Evolutionary conservation across 2,888 invertebrate species (phyloP).

Genomic region (Drosophila borborema): DNA sequence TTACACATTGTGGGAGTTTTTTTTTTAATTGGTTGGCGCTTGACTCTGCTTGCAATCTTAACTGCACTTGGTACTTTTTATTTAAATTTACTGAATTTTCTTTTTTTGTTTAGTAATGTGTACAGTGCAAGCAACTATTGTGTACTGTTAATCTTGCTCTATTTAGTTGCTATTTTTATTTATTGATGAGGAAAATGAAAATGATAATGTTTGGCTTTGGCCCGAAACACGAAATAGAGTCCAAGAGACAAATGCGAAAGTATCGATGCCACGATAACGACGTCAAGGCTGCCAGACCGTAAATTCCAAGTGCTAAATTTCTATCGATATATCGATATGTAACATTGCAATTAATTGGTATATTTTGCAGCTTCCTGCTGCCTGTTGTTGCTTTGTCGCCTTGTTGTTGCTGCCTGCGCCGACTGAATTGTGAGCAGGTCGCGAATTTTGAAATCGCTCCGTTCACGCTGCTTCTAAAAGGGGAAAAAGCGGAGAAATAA

Average conservation of each 20-base stretch:
- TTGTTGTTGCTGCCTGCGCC: conserved; percentile 54
- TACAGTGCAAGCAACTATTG: conserved; percentile 51
- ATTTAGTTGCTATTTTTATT: conserved; percentile 50
- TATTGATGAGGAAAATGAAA: conserved; percentile 57
- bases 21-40: conserved; percentile 29
- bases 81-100: conserved; percentile 6
- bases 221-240: conserved; percentile 59
- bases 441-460: conserved; percentile 53
- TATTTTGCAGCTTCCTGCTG: conserved; percentile 60
- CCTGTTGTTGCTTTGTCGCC: conserved; percentile 57
- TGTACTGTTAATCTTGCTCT: conserved; percentile 37
- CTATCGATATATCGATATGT: conserved; percentile 45
- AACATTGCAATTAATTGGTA: conserved; percentile 32
- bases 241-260: conserved; percentile 39
- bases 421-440: conserved; percentile 48
- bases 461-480: conserved; percentile 23
- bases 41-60: conserved; percentile 23
- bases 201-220: conserved; percentile 67
- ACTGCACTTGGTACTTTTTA: conserved; percentile 37
- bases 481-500: not conserved
- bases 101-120: conserved; percentile 21
- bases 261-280: conserved; percentile 44
- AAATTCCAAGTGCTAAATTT: not conserved
- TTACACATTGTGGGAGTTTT: conserved; percentile 50
- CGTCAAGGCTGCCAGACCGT: conserved; percentile 21